These are phyloP conservation scores for Silurus asotus DNA, from an alignment of 2,113 vertebrate genomes.

Conservation along the genomic window DNA sequence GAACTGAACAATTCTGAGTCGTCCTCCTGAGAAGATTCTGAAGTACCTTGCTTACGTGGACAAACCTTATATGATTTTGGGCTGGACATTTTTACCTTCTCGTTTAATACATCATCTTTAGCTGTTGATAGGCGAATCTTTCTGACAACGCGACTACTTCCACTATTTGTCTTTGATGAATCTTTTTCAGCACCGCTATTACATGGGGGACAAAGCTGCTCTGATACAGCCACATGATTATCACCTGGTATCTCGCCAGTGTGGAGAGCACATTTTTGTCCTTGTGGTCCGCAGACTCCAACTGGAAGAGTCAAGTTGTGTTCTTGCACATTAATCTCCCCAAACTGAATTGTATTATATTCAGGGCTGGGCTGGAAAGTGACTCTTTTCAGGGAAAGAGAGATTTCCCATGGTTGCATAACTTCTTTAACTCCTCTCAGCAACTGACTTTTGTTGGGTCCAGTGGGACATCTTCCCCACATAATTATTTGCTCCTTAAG, in stretches of 20 bases:
- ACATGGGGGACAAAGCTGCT: conserved; percentile 59
- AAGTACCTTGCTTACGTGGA: conserved; percentile 51
- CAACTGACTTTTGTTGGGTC: conserved; percentile 68
- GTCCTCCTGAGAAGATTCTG: conserved; percentile 70
- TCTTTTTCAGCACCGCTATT: conserved; percentile 54
- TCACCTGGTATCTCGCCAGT: conserved; percentile 62
- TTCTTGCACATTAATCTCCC: conserved; percentile 66
- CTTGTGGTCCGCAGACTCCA: conserved; percentile 64
- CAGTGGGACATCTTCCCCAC: conserved; percentile 61
- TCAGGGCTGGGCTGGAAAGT: conserved; percentile 56
- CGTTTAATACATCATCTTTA: conserved; percentile 59
- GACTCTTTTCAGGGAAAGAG: conserved; percentile 70
- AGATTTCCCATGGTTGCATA: conserved; percentile 71
- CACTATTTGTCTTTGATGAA: conserved; percentile 51
- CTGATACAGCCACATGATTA: conserved; percentile 61
- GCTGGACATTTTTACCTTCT: conserved; percentile 54
- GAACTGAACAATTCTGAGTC: conserved; percentile 64
- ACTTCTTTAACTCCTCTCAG: conserved; percentile 66
- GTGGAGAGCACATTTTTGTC: conserved; percentile 69
- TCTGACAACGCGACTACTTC: conserved; percentile 59
- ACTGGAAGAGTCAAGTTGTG: conserved; percentile 67
- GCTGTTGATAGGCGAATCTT: conserved; percentile 69
- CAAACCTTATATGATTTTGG: conserved; percentile 47
- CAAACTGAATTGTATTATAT: conserved; percentile 57
- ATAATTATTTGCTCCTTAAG: conserved; percentile 71